Conservation (phyloP, 2,888 invertebrate species). For the Harpalus rubripes region DNA sequence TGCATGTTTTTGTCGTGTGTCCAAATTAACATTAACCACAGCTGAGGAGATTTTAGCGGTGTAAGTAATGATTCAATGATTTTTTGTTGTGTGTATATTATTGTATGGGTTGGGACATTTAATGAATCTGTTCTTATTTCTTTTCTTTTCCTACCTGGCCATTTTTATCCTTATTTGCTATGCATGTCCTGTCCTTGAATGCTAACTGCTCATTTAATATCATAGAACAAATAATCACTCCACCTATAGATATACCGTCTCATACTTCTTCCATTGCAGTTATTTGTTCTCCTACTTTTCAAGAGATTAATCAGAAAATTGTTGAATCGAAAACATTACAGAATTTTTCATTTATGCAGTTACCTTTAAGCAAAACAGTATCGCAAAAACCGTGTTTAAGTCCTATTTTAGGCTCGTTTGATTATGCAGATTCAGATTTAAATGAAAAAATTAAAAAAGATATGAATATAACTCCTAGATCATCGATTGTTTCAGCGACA, state of each 20-base stretch:
- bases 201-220: conserved; percentile 47
- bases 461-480: conserved; percentile 13
- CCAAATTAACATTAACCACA: conserved; percentile 31
- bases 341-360: conserved; percentile 56
- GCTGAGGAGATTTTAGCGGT: background rate
- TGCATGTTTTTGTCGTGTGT: conserved; percentile 29
- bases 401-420: conserved; percentile 75
- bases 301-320: conserved; percentile 48
- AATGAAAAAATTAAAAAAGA: conserved; percentile 51
- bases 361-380: conserved; percentile 46
- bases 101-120: conserved; percentile 65
- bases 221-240: conserved; percentile 31
- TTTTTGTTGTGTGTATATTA: conserved; percentile 57
- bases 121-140: conserved; percentile 67
- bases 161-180: conserved; percentile 65
- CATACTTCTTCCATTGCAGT: conserved; percentile 64
- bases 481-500: conserved; percentile 80
- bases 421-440: conserved; percentile 70
- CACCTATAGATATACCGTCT: conserved; percentile 53
- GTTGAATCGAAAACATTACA: conserved; percentile 43
- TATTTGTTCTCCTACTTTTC: conserved; percentile 59
- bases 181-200: conserved; percentile 62
- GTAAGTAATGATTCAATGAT: conserved; percentile 48
- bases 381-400: conserved; percentile 69
- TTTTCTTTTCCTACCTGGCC: conserved; percentile 66